phyloP scores from a whole-genome alignment of 1,140 invertebrate genomes.

The Pseudomyrmex pallidus region DNA sequence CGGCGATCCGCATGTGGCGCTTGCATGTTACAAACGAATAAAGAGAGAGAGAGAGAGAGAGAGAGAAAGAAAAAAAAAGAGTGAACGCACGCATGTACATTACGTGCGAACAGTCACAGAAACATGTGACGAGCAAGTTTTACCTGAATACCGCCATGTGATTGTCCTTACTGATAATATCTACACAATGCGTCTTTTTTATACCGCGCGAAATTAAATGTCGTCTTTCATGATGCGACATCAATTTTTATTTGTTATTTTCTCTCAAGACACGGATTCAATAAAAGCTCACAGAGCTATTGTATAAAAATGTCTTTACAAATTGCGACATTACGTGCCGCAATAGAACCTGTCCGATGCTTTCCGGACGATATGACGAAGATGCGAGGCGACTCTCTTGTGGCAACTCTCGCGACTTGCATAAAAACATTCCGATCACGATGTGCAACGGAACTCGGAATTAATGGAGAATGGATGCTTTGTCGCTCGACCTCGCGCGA shows the following conservation, averaged over 20 bases:
- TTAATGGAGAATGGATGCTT: conserved; percentile 54
- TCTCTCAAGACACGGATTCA: not conserved
- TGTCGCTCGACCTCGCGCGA: conserved; percentile 45
- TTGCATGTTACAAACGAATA: conserved; percentile 1
- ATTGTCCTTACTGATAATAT: conserved; percentile 43
- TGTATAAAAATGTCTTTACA: too few species aligned
- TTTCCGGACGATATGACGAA: too few species aligned
- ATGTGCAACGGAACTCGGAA: conserved; percentile 33
- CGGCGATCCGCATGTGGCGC: conserved; percentile 10
- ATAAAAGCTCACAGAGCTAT: not conserved
- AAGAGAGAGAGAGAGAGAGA: not conserved
- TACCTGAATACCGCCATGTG: conserved; percentile 33
- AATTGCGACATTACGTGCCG: too few species aligned
- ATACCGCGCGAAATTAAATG: not conserved
- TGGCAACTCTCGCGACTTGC: not conserved
- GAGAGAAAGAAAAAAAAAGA: conserved; percentile 18
- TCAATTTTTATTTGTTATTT: conserved; percentile 11
- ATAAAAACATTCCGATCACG: conserved; percentile 29
- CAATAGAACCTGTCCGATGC: too few species aligned
- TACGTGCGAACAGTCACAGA: conserved; percentile 34
- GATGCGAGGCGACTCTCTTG: too few species aligned
- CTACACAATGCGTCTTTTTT: conserved; percentile 19
- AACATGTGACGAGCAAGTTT: conserved; percentile 61
- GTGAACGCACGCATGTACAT: not conserved
- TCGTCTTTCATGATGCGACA: not conserved